phyloP scores from a whole-genome alignment of 2,888 invertebrate genomes.

The Nemurella pictetii region DNA sequence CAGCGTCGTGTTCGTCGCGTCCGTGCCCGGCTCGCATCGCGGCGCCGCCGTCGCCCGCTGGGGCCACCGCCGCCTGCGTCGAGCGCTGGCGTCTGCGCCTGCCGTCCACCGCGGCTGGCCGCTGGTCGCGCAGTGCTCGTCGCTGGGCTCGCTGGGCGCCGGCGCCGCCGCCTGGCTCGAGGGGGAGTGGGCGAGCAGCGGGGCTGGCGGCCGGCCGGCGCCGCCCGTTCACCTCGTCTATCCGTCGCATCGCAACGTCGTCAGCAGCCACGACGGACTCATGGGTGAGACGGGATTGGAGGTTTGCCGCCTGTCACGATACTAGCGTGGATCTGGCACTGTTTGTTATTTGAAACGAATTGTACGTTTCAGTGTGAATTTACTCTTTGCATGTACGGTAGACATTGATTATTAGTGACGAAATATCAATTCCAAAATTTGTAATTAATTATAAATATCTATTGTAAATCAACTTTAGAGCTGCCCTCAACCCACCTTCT shows the following conservation, averaged over 20 bases:
- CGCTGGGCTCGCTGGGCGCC: constrained; percentile 83
- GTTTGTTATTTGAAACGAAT: too few relatives aligned
- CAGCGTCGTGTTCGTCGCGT: constrained; percentile 84
- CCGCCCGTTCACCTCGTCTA: constrained; percentile 56
- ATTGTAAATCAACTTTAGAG: too few relatives aligned
- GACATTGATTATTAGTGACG: too few relatives aligned
- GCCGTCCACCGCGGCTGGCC: constrained; percentile 63
- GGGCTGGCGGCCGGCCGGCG: background rate
- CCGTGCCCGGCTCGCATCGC: constrained; percentile 81
- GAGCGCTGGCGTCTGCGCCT: constrained; percentile 63
- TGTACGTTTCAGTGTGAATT: too few relatives aligned
- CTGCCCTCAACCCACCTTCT: too few relatives aligned
- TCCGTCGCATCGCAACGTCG: constrained; percentile 81
- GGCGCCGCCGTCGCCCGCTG: constrained; percentile 55
- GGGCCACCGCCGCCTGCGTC: constrained; percentile 61
- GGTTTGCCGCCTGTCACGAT: too few relatives aligned
- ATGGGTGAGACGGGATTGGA: background rate
- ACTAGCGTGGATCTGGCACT: too few relatives aligned
- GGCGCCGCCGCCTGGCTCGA: constrained; percentile 67
- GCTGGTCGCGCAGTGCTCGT: constrained; percentile 85
- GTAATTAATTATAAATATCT: too few relatives aligned
- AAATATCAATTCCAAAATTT: too few relatives aligned
- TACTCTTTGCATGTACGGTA: too few relatives aligned
- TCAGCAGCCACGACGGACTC: constrained; percentile 19
- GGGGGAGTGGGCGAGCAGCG: constrained; percentile 61